Base-by-base conservation (phyloP, 1,140 invertebrate genomes). In the Diorhabda elongata region DNA sequence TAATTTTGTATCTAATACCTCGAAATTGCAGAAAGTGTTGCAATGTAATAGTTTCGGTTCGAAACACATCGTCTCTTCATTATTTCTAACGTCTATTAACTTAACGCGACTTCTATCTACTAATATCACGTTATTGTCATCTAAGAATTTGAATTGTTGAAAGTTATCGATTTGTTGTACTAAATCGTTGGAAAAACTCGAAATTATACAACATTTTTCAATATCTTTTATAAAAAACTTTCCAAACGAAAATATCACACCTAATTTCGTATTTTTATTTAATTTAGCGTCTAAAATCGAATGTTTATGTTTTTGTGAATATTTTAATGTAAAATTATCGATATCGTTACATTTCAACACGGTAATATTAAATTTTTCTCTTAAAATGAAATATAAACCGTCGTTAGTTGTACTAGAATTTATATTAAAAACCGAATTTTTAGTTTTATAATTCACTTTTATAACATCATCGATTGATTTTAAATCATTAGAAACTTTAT, bases 101-200 rank as follows among this genome's bases (percentile, higher is more conserved):
- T 59, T 59, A 26, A 67, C 58, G n/a, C 11, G 59, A 60, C 43
- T 58, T 58, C 57, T 59, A 45, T 60, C 44, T 43, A 59, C 60
- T 41, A 67, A 11, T 45, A 60, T 9, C 9, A 67, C 43, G 4
- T 44, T 44, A 6, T 59, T 59, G 45, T 58, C n/a, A 26, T 58
- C 42, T 7, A 67, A 6, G 42, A 67, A 67, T 41, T 60, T 57
- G 44, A 67, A 67, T 43, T 67, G 65, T 60, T 67, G 65, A 60
- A 59, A 67, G 26, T 67, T 67, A 26, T 67, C 57, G 44, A 7
- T 44, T 44, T 59, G 42, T 4, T 4, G 11, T n/a, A 41, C 58
- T 6, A 47, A 5, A 5, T 47, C 26, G 43, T 60, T 67, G 7
- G 59, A 60, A 9, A 59, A 60, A 60, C 9, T 41, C 44, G n/a